Percentiles rank a stretch among this genome's conserved stretches.
Evolutionary conservation across 2,797 vertebrate genomes (phyloP).

Genomic region (Neosilurus mollespiculum): DNA sequence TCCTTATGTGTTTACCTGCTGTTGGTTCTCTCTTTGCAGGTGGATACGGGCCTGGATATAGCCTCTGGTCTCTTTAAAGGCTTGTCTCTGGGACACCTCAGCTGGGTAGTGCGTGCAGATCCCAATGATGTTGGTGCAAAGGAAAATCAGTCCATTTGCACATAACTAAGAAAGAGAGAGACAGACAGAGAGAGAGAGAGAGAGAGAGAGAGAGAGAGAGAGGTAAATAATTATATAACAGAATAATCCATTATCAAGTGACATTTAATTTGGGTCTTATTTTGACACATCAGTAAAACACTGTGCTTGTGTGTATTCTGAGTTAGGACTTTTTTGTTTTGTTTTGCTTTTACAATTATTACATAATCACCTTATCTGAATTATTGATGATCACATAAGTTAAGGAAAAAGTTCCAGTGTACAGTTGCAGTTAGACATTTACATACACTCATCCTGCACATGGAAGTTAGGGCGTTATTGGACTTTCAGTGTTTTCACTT

Average conservation of each 20-base stretch:
- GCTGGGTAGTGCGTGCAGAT: slow-evolving; percentile 96
- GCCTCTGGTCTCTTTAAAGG: slow-evolving; percentile 94
- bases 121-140: slow-evolving; percentile 93
- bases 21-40: slow-evolving; percentile 93
- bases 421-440: too few species aligned
- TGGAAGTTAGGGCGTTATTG: too few species aligned
- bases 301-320: not conserved
- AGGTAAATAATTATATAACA: not conserved
- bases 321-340: too few species aligned
- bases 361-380: not conserved
- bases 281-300: not conserved
- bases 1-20: slow-evolving; percentile 78
- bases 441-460: too few species aligned
- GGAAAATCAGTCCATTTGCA: slow-evolving; percentile 88
- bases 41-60: slow-evolving; percentile 94
- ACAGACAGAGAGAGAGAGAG: not conserved
- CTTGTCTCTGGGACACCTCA: slow-evolving; percentile 95
- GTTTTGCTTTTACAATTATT: not conserved
- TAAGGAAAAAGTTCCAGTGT: not conserved
- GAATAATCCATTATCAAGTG: slow-evolving; percentile 2
- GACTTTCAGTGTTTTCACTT: too few species aligned
- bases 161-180: slow-evolving; percentile 74
- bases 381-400: not conserved
- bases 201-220: not conserved
- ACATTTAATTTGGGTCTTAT: not conserved